Evolutionary conservation across 2,113 vertebrate genomes (phyloP).

Genomic region (Eulemur rufifrons): DNA sequence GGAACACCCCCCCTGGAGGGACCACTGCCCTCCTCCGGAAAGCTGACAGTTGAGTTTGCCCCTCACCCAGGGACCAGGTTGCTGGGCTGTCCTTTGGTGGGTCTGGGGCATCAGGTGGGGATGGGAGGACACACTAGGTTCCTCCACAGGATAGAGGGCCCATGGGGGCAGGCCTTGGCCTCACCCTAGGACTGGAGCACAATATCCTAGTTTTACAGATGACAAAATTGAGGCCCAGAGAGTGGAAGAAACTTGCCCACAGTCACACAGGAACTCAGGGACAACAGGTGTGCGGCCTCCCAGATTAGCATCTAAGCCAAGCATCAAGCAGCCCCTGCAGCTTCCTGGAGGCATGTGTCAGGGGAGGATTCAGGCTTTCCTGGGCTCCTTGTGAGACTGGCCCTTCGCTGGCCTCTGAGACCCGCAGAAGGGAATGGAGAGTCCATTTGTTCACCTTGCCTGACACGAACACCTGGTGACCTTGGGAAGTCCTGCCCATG

Average conservation of each 20-base stretch:
- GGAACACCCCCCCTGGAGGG: background rate
- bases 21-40: background rate
- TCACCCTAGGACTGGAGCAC: background rate
- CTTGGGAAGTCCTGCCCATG: background rate
- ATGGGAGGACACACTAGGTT: background rate
- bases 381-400: background rate
- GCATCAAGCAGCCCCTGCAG: background rate
- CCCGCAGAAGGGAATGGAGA: background rate
- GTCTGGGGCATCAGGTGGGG: background rate
- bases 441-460: background rate
- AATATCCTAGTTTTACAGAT: background rate
- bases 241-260: background rate
- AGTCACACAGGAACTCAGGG: background rate
- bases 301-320: background rate
- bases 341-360: too few species aligned
- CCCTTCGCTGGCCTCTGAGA: background rate
- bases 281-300: background rate
- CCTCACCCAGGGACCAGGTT: background rate
- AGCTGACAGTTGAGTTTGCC: background rate
- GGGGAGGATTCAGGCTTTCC: background rate
- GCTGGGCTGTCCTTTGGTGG: background rate
- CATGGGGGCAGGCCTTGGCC: background rate
- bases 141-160: background rate
- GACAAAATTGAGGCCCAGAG: background rate
- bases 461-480: background rate